phyloP scores from a whole-genome alignment of 2,888 invertebrate species.

The Embidobia sp. region DNA sequence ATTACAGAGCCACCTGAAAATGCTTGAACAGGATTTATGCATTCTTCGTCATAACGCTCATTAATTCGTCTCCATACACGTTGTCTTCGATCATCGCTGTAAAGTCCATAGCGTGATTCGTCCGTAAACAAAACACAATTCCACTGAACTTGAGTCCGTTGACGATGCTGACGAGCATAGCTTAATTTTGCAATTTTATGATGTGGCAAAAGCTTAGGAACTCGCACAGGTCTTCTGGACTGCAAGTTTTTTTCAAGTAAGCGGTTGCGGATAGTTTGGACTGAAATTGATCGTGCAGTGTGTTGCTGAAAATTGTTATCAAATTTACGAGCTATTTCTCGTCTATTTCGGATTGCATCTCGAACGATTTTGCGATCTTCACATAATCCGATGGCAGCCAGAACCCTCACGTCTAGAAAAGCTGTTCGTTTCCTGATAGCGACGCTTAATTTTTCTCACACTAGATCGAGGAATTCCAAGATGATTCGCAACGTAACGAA shows the following conservation, averaged over 20 bases:
- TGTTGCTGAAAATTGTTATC: too few species aligned
- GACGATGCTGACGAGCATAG: too few species aligned
- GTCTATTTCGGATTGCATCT: too few species aligned
- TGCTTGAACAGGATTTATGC: not conserved
- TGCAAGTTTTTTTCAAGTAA: not conserved
- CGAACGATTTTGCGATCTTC: too few species aligned
- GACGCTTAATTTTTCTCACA: too few species aligned
- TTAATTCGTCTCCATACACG: not conserved
- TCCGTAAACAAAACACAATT: conserved; percentile 6
- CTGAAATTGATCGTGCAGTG: not conserved
- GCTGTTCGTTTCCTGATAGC: too few species aligned
- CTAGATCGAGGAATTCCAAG: too few species aligned
- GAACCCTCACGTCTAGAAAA: too few species aligned
- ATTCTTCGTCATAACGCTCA: not conserved
- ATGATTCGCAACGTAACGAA: not conserved
- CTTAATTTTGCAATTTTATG: not conserved
- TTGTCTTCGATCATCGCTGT: conserved; percentile 2
- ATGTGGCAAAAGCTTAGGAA: not conserved
- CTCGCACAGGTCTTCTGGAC: not conserved
- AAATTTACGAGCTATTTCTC: too few species aligned
- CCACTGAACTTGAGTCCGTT: not conserved
- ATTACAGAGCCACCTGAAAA: conserved; percentile 5
- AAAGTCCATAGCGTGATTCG: conserved; percentile 5
- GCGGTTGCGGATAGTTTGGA: not conserved
- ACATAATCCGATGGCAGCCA: too few species aligned